A percentile compares a stretch with the other conserved stretches of the same genome.
Evolutionary conservation across 2,888 invertebrate genomes (phyloP).

Genomic region (Punctoribates punctum): DNA sequence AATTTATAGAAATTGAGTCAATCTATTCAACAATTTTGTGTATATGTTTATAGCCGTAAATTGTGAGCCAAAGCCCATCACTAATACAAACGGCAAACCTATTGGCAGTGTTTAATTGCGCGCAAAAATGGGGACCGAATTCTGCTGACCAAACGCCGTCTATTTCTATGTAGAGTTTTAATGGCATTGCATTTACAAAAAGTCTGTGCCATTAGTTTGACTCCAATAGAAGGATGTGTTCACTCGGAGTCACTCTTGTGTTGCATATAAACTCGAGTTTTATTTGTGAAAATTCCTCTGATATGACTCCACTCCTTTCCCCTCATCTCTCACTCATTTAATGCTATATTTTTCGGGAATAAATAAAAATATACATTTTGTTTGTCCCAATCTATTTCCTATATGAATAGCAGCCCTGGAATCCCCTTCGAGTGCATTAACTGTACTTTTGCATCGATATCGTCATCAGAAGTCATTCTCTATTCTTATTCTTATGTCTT

Average conservation of each 20-base stretch:
- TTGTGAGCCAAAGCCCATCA: neutral
- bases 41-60: slow-evolving; percentile 33
- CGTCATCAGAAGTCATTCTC: slow-evolving; percentile 10
- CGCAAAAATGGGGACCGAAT: slow-evolving; percentile 25
- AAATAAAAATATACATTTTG: neutral
- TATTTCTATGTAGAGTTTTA: slow-evolving; percentile 22
- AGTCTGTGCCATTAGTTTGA: slow-evolving; percentile 28
- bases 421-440: slow-evolving; percentile 11
- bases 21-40: neutral
- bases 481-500: slow-evolving; percentile 19
- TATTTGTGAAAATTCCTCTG: slow-evolving; percentile 13
- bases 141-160: slow-evolving; percentile 29
- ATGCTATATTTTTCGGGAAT: slow-evolving; percentile 13
- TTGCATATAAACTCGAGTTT: slow-evolving; percentile 20
- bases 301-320: neutral
- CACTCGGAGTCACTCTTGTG: neutral
- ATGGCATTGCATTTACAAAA: slow-evolving; percentile 34
- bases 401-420: neutral
- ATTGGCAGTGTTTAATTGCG: slow-evolving; percentile 27
- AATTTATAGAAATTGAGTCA: slow-evolving; percentile 10
- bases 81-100: slow-evolving; percentile 26
- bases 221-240: neutral
- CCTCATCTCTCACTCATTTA: slow-evolving; percentile 15
- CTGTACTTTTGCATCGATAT: slow-evolving; percentile 15
- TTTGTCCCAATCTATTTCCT: neutral